A percentile compares a stretch with the other conserved stretches of the same genome.
phyloP scores from a whole-genome alignment of 2,888 invertebrate species.

The Epistrophe grossulariae region DNA sequence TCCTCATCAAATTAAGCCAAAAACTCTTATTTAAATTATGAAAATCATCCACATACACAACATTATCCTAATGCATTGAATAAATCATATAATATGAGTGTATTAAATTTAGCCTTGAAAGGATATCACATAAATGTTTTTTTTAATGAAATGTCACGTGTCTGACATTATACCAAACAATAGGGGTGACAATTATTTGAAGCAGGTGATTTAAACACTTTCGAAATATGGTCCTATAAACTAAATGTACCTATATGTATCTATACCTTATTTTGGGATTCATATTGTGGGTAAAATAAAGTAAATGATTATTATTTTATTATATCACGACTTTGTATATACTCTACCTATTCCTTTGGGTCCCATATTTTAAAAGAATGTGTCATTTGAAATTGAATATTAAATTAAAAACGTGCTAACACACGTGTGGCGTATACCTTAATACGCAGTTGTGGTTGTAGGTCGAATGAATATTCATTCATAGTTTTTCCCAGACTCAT shows the following conservation, averaged over 20 bases:
- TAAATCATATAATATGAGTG: too few species aligned
- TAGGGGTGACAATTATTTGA: background rate
- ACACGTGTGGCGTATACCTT: slow-evolving; percentile 1
- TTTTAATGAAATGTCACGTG: slow-evolving; percentile 3
- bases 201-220: background rate
- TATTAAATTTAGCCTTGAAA: too few species aligned
- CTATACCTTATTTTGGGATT: too few species aligned
- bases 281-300: background rate
- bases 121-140: too few species aligned
- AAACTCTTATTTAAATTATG: too few species aligned
- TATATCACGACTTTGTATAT: too few species aligned
- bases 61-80: too few species aligned
- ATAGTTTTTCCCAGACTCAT: too few species aligned
- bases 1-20: too few species aligned
- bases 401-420: slow-evolving; percentile 18
- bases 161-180: background rate
- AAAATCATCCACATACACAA: too few species aligned
- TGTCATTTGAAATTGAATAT: slow-evolving; percentile 6
- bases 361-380: background rate
- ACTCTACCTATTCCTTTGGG: slow-evolving; percentile 1
- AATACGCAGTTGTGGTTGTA: background rate
- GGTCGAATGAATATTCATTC: too few species aligned
- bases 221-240: background rate
- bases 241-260: background rate
- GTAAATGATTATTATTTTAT: background rate